These are phyloP conservation scores for Saccostrea echinata DNA, from an alignment of 1,140 invertebrate species.

Conservation along the genomic window DNA sequence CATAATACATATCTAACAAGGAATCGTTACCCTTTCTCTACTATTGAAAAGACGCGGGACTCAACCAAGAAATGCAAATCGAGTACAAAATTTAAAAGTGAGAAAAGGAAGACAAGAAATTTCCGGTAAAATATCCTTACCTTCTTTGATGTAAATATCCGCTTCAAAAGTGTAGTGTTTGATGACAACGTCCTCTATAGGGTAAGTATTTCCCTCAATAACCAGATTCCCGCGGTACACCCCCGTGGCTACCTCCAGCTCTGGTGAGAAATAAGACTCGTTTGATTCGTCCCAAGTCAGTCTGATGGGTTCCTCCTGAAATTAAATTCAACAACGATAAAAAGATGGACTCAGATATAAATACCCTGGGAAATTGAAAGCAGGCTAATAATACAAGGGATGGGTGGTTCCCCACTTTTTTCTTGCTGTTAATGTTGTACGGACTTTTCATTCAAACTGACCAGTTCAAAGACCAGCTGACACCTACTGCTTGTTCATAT, in stretches of 20 bases:
- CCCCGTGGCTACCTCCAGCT: conserved; percentile 67
- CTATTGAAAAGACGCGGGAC: neutral
- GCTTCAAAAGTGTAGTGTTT: conserved; percentile 75
- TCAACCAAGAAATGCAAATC: neutral
- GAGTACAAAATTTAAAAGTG: neutral
- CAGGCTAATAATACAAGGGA: too few relatives aligned
- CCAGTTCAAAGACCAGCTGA: too few relatives aligned
- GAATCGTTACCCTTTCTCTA: neutral
- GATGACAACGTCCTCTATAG: conserved; percentile 69
- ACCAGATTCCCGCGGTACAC: conserved; percentile 68
- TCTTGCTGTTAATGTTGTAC: too few relatives aligned
- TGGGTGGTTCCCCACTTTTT: too few relatives aligned
- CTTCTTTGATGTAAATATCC: conserved; percentile 74
- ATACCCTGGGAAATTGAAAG: too few relatives aligned
- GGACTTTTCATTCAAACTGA: too few relatives aligned
- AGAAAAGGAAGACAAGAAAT: neutral
- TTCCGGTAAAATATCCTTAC: conserved; percentile 56
- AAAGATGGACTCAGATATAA: too few relatives aligned
- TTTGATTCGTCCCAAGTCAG: conserved; percentile 64
- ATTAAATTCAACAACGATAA: neutral
- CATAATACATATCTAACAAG: too few relatives aligned
- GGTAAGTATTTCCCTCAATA: conserved; percentile 67
- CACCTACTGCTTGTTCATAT: too few relatives aligned
- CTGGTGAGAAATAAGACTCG: conserved; percentile 66
- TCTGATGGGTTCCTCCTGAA: conserved; percentile 67